Evolutionary conservation across 2,113 vertebrate species (phyloP).

Genomic region (Panthera uncia): DNA sequence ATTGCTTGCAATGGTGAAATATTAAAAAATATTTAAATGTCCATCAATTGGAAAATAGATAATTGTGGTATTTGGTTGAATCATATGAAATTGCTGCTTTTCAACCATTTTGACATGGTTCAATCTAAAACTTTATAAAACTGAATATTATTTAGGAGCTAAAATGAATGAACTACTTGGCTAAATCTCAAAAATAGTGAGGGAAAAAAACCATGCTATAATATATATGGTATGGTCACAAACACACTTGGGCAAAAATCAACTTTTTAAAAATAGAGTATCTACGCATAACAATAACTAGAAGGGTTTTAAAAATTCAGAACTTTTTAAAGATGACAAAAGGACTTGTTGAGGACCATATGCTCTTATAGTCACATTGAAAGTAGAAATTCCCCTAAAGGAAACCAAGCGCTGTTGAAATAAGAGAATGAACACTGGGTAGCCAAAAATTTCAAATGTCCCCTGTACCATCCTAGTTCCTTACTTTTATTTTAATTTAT

Average conservation of each 20-base stretch:
- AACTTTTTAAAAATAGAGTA: not conserved
- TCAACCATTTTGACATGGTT: not conserved
- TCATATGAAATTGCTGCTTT: not conserved
- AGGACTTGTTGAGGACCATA: not conserved
- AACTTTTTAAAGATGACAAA: not conserved
- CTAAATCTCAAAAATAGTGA: not conserved
- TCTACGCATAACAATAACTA: not conserved
- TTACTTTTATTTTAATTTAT: not conserved
- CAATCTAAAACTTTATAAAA: slow-evolving; percentile 7
- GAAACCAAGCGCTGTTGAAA: not conserved
- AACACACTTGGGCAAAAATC: not conserved
- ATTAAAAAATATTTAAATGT: not conserved
- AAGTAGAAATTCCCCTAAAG: not conserved
- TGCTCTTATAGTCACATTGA: not conserved
- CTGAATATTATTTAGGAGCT: not conserved
- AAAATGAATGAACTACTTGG: not conserved
- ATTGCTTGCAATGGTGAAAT: not conserved
- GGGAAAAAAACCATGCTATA: not conserved
- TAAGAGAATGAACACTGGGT: not conserved
- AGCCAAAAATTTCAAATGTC: not conserved
- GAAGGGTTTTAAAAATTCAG: not conserved
- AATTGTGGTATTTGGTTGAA: not conserved
- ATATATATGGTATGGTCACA: not conserved
- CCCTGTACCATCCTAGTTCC: not conserved
- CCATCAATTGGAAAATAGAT: not conserved